Conservation (phyloP, 1,140 invertebrate species). For the Hypsibius dujardini region DNA sequence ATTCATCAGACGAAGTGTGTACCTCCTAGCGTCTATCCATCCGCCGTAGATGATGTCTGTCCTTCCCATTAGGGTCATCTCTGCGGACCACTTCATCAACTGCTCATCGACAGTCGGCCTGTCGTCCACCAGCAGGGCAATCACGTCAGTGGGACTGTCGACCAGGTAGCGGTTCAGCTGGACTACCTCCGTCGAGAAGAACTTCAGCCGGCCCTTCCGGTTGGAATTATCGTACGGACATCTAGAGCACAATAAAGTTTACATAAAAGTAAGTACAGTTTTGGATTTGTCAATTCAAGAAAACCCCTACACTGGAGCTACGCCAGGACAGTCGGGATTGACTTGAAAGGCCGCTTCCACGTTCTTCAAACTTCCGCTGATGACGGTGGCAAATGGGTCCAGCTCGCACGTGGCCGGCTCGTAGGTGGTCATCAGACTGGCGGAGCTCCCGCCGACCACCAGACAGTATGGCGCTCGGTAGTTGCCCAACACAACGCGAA, state of each 20-base stretch:
- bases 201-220: background rate
- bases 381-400: constrained; percentile 10
- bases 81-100: constrained; percentile 16
- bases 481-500: constrained; percentile 12
- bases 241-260: background rate
- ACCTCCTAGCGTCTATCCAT: background rate
- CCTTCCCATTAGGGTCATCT: background rate
- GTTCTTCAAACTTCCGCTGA: constrained; percentile 10
- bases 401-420: background rate
- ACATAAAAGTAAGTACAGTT: background rate
- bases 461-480: background rate
- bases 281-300: no score
- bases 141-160: constrained; percentile 9
- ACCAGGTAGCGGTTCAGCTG: constrained; percentile 6
- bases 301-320: background rate
- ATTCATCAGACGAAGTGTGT: no score
- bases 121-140: background rate
- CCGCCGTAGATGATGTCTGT: constrained; percentile 9
- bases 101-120: background rate
- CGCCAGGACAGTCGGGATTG: constrained; percentile 3
- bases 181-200: constrained; percentile 9
- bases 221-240: background rate
- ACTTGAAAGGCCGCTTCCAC: constrained; percentile 1
- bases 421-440: background rate
- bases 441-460: constrained; percentile 3